phyloP scores from a whole-genome alignment of 2,888 invertebrate genomes.

The Seira ritae region DNA sequence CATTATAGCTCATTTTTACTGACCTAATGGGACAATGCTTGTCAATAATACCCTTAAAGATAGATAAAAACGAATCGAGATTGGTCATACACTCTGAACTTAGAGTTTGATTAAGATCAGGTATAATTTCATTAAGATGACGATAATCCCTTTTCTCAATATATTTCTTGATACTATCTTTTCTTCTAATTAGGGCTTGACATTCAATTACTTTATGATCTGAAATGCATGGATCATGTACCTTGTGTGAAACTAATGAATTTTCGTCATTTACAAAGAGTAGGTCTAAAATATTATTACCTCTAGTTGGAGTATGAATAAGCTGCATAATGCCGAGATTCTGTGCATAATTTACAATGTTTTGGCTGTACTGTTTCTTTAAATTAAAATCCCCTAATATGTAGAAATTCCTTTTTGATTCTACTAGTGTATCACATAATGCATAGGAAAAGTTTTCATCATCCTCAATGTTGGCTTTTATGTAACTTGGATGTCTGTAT shows the following conservation, averaged over 20 bases:
- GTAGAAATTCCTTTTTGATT: too few species aligned
- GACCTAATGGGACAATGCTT: too few species aligned
- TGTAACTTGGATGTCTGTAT: slow-evolving; percentile 1
- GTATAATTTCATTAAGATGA: background rate
- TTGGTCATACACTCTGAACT: background rate
- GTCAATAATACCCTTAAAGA: too few species aligned
- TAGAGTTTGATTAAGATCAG: background rate
- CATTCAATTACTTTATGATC: background rate
- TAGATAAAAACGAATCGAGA: background rate
- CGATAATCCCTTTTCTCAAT: background rate
- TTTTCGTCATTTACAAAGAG: background rate
- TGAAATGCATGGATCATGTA: background rate
- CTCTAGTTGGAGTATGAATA: background rate
- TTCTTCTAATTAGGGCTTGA: background rate
- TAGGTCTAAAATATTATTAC: background rate
- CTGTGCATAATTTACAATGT: background rate
- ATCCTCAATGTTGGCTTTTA: background rate
- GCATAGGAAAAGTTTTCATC: background rate
- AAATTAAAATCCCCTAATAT: background rate
- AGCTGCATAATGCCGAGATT: background rate
- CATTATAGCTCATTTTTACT: background rate
- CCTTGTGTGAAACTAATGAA: background rate
- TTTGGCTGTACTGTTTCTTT: background rate
- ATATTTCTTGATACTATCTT: too few species aligned
- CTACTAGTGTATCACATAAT: too few species aligned